Base-by-base conservation (phyloP, 2,113 vertebrate genomes). In the Globicephala melas region DNA sequence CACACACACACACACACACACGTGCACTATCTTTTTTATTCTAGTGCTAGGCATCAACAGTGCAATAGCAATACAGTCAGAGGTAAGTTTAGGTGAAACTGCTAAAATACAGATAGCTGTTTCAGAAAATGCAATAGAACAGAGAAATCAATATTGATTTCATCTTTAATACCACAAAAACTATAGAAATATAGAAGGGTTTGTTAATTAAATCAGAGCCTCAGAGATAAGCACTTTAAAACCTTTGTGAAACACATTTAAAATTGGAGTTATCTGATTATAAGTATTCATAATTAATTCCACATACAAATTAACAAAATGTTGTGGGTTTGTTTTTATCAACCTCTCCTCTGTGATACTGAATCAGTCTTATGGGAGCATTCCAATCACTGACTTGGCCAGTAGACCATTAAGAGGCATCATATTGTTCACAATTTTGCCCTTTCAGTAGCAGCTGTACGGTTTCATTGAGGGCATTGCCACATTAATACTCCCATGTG, bases 401-500 rank as follows among this genome's bases (percentile, higher is more conserved):
- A 74, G n/a, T 25, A 68, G 18, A 26, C 92, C 67, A 77, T 50
- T 94, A 94, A 94, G 25, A 96, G 74, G 63, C 38, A 89, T 81
- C 89, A 13, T 60, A 53, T 91, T 2, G 10, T 91, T 77, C 41
- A 2, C 2, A 1, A 95, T 67, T 85, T 88, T 6, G 1, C 41
- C 60, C 86, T 92, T 93, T 71, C 33, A 1, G 5, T 67, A 80
- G 73, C 87, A 98, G 96, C 97, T 97, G 93, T 11, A 3, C 0
- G 53, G 83, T 95, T 96, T 94, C 9, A 67, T 84, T 82, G 95
- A 97, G 82, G 91, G 41, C 91, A 81, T 87, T 26, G 1, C 58
- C 77, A 76, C 58, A 97, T 97, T 94, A 96, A 85, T 94, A 97
- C 95, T 96, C 92, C 62, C 26, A 81, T 14, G 0, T 18, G 5